Conservation (phyloP, 2,888 invertebrate species). For the Rutpela maculata region DNA sequence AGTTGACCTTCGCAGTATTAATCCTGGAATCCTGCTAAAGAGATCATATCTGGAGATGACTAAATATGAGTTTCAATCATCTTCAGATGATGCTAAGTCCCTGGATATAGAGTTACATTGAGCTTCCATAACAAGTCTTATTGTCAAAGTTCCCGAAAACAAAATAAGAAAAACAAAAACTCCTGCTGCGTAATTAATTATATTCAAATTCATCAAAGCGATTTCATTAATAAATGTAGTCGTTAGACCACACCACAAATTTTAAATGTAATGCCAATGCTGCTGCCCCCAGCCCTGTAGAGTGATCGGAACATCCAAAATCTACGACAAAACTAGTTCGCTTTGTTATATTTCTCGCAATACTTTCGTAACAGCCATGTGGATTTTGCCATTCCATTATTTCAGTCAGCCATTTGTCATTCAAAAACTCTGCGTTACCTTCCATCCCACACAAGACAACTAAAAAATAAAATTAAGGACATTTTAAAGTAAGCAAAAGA, state of each 20-base stretch:
- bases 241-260: constrained; percentile 44
- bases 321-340: constrained; percentile 67
- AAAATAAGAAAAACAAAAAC: neutral
- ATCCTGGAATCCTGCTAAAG: too few relatives aligned
- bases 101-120: too few relatives aligned
- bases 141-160: too few relatives aligned
- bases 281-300: constrained; percentile 73
- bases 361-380: constrained; percentile 70
- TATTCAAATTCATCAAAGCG: neutral
- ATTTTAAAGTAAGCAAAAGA: neutral
- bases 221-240: neutral
- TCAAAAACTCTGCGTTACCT: constrained; percentile 73
- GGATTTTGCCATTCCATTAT: constrained; percentile 71
- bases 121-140: too few relatives aligned
- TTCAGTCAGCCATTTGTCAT: constrained; percentile 66
- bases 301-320: constrained; percentile 73
- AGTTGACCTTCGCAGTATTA: too few relatives aligned
- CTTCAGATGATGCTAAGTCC: too few relatives aligned
- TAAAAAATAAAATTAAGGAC: constrained; percentile 57
- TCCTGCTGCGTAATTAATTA: neutral
- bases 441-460: constrained; percentile 75
- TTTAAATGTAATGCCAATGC: constrained; percentile 67
- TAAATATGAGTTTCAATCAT: too few relatives aligned
- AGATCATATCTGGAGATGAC: too few relatives aligned
- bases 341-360: constrained; percentile 49